phyloP scores from a whole-genome alignment of 2,113 vertebrate genomes.

The Jacana jacana region DNA sequence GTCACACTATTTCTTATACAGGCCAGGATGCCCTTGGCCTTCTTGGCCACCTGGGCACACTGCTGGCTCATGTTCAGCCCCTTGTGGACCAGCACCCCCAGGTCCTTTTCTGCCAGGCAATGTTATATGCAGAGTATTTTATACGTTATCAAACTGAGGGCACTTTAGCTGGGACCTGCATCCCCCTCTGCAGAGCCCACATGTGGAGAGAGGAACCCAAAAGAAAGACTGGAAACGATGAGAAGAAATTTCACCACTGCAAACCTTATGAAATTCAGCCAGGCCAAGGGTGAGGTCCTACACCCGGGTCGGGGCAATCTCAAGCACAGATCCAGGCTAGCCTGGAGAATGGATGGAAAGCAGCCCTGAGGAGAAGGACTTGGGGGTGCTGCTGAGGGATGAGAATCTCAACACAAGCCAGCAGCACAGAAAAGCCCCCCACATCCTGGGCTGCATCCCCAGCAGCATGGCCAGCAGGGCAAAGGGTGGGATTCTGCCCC shows the following conservation, averaged over 20 bases:
- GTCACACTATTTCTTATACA: no score
- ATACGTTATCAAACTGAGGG: background rate
- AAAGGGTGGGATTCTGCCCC: no score
- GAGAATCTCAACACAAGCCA: no score
- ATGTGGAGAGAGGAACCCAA: background rate
- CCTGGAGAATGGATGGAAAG: background rate
- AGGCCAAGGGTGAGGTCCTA: background rate
- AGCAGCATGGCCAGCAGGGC: no score
- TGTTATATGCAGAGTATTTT: background rate
- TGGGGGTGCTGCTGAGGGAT: background rate
- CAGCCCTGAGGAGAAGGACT: background rate
- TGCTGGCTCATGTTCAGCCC: no score
- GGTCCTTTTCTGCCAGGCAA: no score
- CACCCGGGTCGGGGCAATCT: background rate
- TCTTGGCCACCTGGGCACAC: no score
- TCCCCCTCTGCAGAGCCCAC: background rate
- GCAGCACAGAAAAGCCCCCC: no score
- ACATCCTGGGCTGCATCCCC: no score
- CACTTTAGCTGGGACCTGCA: background rate
- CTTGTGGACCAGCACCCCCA: no score
- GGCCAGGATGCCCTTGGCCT: no score
- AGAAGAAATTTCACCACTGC: background rate
- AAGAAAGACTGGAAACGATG: fast-evolving
- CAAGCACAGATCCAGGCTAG: background rate
- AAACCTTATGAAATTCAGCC: background rate